Conservation (phyloP, 2,888 invertebrate species). For the Melikaiella ostensackeni region DNA sequence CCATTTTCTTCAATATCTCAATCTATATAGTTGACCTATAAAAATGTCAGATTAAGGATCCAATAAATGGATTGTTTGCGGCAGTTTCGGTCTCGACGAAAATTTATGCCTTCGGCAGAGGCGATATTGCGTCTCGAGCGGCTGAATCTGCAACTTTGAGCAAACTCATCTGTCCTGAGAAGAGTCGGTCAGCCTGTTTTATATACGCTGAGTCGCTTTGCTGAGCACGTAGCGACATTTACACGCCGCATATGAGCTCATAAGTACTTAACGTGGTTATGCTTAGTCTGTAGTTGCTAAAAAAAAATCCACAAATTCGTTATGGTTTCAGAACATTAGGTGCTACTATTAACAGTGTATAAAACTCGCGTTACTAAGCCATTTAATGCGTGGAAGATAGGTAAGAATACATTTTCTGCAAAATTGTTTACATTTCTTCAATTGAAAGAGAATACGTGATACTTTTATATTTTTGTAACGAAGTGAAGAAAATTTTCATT, state of each 20-base stretch:
- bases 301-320: conserved; percentile 14
- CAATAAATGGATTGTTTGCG: conserved; percentile 30
- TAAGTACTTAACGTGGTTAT: conserved; percentile 60
- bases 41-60: conserved; percentile 7
- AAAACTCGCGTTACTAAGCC: neutral
- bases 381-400: too few relatives aligned
- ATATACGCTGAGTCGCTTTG: conserved; percentile 75
- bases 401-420: too few relatives aligned
- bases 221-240: conserved; percentile 74
- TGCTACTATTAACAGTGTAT: neutral
- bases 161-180: conserved; percentile 69
- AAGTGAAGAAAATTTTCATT: neutral
- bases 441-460: too few relatives aligned
- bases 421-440: too few relatives aligned
- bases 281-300: neutral
- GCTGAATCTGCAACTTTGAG: conserved; percentile 70
- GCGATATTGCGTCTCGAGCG: conserved; percentile 65
- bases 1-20: neutral
- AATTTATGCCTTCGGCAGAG: conserved; percentile 65
- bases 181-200: conserved; percentile 72
- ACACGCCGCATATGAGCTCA: conserved; percentile 63
- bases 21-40: conserved; percentile 1
- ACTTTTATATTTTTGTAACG: neutral
- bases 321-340: conserved; percentile 1
- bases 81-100: conserved; percentile 51